Evolutionary conservation across 2,888 invertebrate genomes (phyloP), one percentile per base, ranked within the genome.

Genomic region (Netelia melanura): DNA sequence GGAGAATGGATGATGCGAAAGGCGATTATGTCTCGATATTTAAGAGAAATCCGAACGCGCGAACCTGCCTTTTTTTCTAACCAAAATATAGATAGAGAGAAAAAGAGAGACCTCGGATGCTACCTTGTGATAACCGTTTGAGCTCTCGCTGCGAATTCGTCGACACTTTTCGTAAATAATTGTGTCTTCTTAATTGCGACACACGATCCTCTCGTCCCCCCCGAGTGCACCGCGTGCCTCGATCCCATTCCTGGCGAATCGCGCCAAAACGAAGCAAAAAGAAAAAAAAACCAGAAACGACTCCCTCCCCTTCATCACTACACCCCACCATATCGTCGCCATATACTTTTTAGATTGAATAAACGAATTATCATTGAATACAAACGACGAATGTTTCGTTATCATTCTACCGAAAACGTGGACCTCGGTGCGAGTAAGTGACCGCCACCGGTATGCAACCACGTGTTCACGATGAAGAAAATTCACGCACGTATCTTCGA

Each of bases 281-380:
- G 58, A 52, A 62, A 44, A 54, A 25, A 81, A 77, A 44, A 68
- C 23, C 78, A 76, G 48, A 67, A 38, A 64, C 56, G 78, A 75
- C 67, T n/a, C 83, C 84, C 85, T 86, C 79, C 86, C 88, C 75
- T 86, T 86, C 78, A 84, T 87, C 82, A 77, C 76, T 86, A 56
- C 68, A 56, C 68, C 88, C 88, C 89, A 89, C 87, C 89, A 90
- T 88, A 90, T 89, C 89, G 90, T 88, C 90, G 91, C 89, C 89
- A 91, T 91, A 91, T 91, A 90, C 90, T 91, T 91, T 91, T 89
- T 90, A 90, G 88, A 85, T 79, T 83, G 89, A 91, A 91, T 91
- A 90, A 91, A 91, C 87, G 87, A 90, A 88, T 90, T 90, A 91
- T 90, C 89, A 90, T 91, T 90, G 86, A 87, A 88, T 84, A 86